A percentile compares a stretch with the other conserved stretches of the same genome.
Evolutionary conservation across 2,113 vertebrate genomes (phyloP).

Genomic region (Dermatemys mawii): DNA sequence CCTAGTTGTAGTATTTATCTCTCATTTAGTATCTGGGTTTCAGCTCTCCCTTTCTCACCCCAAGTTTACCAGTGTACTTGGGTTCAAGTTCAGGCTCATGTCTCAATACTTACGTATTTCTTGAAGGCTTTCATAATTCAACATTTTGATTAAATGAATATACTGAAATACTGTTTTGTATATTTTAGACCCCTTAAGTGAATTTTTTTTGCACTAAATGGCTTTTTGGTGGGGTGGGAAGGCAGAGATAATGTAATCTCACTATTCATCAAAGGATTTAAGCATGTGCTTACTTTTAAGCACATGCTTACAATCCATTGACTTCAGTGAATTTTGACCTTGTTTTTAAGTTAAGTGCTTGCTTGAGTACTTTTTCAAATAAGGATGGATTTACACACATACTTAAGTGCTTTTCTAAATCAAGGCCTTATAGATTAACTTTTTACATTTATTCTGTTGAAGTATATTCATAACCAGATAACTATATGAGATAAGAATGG

Average conservation of each 20-base stretch:
- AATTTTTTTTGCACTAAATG: background rate
- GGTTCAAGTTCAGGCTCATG: background rate
- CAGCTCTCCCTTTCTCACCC: background rate
- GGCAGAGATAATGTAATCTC: no score
- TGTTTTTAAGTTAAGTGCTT: background rate
- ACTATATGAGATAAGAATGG: background rate
- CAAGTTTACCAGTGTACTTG: background rate
- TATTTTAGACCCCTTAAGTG: fast-evolving
- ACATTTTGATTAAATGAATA: background rate
- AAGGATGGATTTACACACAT: background rate
- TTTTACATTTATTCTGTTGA: background rate
- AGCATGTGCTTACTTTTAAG: background rate
- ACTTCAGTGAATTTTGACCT: background rate
- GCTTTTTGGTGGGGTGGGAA: no score
- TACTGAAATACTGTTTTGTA: fast-evolving
- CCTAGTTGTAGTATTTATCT: background rate
- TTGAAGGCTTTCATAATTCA: background rate
- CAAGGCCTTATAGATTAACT: background rate
- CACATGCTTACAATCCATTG: background rate
- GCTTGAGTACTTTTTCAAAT: background rate
- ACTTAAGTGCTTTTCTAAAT: background rate
- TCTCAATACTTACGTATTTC: background rate
- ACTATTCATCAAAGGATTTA: background rate
- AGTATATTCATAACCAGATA: background rate
- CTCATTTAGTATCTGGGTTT: background rate